These are phyloP conservation scores for Eulimnadia texana DNA, from an alignment of 1,140 invertebrate genomes.

Conservation along the genomic window DNA sequence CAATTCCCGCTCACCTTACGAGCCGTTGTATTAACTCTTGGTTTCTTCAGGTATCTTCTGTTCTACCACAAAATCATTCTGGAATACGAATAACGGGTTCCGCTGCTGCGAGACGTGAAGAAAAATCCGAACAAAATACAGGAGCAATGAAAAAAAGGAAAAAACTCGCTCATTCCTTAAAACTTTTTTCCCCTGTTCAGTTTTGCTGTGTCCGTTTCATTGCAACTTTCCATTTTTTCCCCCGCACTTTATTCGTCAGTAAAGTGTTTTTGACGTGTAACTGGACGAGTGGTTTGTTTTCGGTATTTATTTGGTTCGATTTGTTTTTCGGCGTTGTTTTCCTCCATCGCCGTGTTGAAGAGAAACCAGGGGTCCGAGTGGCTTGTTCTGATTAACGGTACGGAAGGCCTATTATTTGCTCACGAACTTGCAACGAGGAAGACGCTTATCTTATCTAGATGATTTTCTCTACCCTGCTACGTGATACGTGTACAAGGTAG, in stretches of 20 bases:
- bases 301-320: too few relatives aligned
- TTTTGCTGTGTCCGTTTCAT: too few relatives aligned
- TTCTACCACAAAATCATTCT: conserved; percentile 87
- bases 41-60: conserved; percentile 59
- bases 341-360: too few relatives aligned
- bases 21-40: conserved; percentile 1
- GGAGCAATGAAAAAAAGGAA: background rate
- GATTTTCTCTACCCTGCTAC: background rate
- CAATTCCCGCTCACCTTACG: conserved; percentile 25
- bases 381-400: too few relatives aligned
- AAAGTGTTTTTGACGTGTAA: too few relatives aligned
- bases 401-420: background rate
- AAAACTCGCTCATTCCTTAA: background rate
- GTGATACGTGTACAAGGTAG: background rate
- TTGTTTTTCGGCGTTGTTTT: too few relatives aligned
- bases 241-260: background rate
- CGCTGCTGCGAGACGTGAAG: background rate
- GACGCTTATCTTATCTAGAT: background rate
- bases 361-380: too few relatives aligned
- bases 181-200: too few relatives aligned
- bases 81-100: conserved; percentile 46
- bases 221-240: background rate
- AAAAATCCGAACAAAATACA: background rate
- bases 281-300: too few relatives aligned
- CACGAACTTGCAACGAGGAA: background rate